These are phyloP conservation scores for Dasysyrphus tricinctus DNA, from an alignment of 2,888 invertebrate species.

Conservation along the genomic window DNA sequence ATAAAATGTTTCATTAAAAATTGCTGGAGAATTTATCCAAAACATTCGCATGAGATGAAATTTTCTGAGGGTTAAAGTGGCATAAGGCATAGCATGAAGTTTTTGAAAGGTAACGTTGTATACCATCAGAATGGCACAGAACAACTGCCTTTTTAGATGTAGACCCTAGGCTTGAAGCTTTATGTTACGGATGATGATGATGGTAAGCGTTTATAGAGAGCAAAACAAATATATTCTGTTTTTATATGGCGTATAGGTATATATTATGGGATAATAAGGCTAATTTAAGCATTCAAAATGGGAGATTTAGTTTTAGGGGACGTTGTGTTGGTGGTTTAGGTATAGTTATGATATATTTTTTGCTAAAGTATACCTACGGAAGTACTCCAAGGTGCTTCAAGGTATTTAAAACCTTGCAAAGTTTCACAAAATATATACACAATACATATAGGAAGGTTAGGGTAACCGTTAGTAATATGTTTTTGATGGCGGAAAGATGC, in stretches of 20 bases:
- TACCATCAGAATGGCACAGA: slow-evolving; percentile 7
- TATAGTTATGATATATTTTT: slow-evolving; percentile 19
- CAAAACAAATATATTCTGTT: slow-evolving; percentile 13
- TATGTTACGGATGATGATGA: slow-evolving; percentile 3
- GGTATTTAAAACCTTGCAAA: slow-evolving; percentile 24
- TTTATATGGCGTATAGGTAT: slow-evolving; percentile 20
- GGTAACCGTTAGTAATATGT: slow-evolving; percentile 27
- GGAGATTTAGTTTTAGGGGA: slow-evolving; percentile 49
- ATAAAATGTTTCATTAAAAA: slow-evolving; percentile 64
- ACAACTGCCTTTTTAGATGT: not conserved
- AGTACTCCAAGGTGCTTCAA: slow-evolving; percentile 8
- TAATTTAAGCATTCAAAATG: slow-evolving; percentile 38
- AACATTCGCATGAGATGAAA: slow-evolving; percentile 45
- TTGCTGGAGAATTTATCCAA: slow-evolving; percentile 25
- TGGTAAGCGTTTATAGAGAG: slow-evolving; percentile 12
- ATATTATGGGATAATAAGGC: slow-evolving; percentile 43
- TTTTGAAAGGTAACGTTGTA: slow-evolving; percentile 26
- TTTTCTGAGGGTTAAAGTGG: slow-evolving; percentile 44
- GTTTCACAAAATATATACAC: not conserved
- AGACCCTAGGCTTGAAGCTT: not conserved
- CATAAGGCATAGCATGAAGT: slow-evolving; percentile 36
- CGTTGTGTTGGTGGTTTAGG: slow-evolving; percentile 21
- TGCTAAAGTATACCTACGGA: not conserved
- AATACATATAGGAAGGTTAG: slow-evolving; percentile 1
- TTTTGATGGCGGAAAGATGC: slow-evolving; percentile 27